Base-by-base conservation (phyloP, 2,797 vertebrate genomes). In the Chaenodraco wilsoni region DNA sequence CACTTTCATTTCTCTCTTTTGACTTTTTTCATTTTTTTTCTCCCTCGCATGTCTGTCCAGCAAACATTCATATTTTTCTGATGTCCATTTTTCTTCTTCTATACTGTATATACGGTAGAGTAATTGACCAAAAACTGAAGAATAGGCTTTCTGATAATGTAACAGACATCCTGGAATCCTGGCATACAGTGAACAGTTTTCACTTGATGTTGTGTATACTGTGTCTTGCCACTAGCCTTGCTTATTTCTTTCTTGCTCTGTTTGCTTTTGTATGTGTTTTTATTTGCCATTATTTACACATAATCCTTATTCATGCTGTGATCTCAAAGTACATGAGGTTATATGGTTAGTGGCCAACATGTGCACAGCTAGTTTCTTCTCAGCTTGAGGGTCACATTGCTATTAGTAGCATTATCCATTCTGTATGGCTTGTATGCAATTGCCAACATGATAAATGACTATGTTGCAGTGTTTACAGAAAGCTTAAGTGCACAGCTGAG, bases 401-500 rank as follows among this genome's bases (percentile, higher is more conserved):
- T 65, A n/a, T 69, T 65, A 27, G 58, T 14, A 48, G 51, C 58
- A 45, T 68, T 68, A 61, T 43, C 21, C 55, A 10, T 58, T 51
- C 44, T 9, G 17, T 57, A 17, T 52, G 55, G 31, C 44, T 60
- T 43, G 7, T 14, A 58, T 44, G 48, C 14, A 52, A 27, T 2
- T 71, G 78, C 59, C 16, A 63, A 48, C 55, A 67, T 75, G 46
- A 50, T 70, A 46, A 71, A 70, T 73, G 0, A 50, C 14, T 27
- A 9, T 31, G 51, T 33, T 61, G 33, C 50, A 50, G 40, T 51
- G 41, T 66, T 60, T 41, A 66, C 33, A 65, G 31, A 31, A 12
- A 69, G 31, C 50, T 51, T 33, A 56, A 78, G 49, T 49, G 48
- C 31, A 52, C 31, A 54, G 63, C 52, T 66, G 27, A 3, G n/a